Conservation (phyloP, 2,888 invertebrate species). For the Perdita meconis region DNA sequence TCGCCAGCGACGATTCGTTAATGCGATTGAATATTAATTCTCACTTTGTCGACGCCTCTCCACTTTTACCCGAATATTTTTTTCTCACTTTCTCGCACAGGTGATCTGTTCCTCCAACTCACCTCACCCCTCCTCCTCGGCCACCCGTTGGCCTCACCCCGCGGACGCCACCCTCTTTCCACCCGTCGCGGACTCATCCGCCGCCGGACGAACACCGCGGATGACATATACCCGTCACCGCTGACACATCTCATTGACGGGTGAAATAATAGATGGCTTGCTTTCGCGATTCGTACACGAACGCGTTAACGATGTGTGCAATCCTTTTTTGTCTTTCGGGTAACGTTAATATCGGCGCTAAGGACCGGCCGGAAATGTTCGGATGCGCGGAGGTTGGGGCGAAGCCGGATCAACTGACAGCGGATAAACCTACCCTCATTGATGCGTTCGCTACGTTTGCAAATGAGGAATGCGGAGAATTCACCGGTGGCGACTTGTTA, state of each 20-base stretch:
- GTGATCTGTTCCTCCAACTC: neutral
- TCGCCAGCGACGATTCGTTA: conserved; percentile 82
- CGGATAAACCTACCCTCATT: conserved; percentile 2
- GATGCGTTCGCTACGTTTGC: neutral
- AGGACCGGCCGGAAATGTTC: conserved; percentile 59
- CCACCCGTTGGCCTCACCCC: too few relatives aligned
- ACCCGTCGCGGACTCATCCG: conserved; percentile 50
- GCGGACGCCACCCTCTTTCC: conserved; percentile 3
- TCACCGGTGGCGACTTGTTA: conserved; percentile 1
- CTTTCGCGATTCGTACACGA: conserved; percentile 64
- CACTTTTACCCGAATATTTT: conserved; percentile 67
- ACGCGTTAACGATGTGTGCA: conserved; percentile 69
- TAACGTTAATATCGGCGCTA: conserved; percentile 55
- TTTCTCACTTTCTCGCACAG: conserved; percentile 52
- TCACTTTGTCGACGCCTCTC: conserved; percentile 77
- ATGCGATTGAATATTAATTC: conserved; percentile 83
- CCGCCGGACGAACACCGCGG: conserved; percentile 69
- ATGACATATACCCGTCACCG: conserved; percentile 73
- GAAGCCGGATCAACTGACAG: conserved; percentile 25
- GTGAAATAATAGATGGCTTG: conserved; percentile 73
- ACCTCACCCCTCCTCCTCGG: neutral
- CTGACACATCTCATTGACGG: conserved; percentile 74
- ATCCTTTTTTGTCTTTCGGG: conserved; percentile 62
- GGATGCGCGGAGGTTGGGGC: conserved; percentile 23
- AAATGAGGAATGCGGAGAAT: neutral